Conservation (phyloP, 2,797 vertebrate species). For the Eulemur coronatus region DNA sequence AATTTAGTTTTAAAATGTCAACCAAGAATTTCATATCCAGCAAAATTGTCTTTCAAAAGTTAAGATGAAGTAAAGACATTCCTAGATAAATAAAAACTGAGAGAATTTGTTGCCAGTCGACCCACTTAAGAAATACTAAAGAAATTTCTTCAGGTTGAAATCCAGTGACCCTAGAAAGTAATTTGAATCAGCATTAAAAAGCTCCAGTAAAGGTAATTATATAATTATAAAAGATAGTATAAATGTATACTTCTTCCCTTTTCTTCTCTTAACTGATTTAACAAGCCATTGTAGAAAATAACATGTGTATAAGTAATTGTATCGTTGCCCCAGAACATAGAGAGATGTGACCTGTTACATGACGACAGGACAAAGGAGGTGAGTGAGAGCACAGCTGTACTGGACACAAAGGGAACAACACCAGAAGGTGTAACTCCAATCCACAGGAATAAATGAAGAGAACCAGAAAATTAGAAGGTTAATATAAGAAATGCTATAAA, state of each 20-base stretch:
- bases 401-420: neutral
- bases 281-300: neutral
- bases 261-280: neutral
- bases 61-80: neutral
- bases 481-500: neutral
- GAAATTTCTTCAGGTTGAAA: neutral
- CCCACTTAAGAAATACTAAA: neutral
- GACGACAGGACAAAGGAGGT: neutral
- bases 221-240: neutral
- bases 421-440: neutral
- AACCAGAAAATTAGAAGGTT: neutral
- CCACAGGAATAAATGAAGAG: neutral
- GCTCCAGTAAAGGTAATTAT: neutral
- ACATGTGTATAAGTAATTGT: neutral
- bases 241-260: neutral
- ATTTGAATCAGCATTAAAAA: neutral
- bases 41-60: neutral
- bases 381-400: neutral
- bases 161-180: neutral
- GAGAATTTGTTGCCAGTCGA: neutral
- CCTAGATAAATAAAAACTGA: neutral
- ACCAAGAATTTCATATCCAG: neutral
- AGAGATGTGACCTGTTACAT: neutral
- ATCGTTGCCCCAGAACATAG: neutral
- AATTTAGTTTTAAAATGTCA: neutral